Evolutionary conservation across 2,113 vertebrate species (phyloP).

Genomic region (Dendropsophus ebraccatus): DNA sequence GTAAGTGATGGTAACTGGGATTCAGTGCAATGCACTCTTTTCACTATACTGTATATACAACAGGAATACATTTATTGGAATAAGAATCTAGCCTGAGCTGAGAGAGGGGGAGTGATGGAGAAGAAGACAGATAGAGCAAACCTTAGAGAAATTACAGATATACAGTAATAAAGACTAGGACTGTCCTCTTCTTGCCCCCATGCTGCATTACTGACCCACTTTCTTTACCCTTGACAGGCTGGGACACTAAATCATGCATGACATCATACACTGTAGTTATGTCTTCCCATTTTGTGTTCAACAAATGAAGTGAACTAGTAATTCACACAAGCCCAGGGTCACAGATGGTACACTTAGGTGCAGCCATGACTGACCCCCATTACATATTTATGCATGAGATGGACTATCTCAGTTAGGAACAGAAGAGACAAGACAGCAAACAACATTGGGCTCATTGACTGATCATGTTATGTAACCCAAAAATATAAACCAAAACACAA

Average conservation of each 20-base stretch:
- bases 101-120: background rate
- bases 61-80: background rate
- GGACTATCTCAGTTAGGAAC: background rate
- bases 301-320: slow-evolving; percentile 13
- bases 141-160: too few relatives aligned
- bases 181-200: background rate
- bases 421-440: background rate
- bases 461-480: slow-evolving; percentile 11
- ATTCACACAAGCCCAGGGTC: background rate
- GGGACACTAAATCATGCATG: background rate
- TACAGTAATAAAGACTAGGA: background rate
- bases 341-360: background rate
- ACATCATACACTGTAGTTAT: background rate
- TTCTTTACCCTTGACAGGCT: background rate
- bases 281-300: background rate
- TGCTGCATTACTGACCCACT: slow-evolving; percentile 16
- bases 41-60: background rate
- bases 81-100: background rate
- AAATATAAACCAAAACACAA: slow-evolving; percentile 1
- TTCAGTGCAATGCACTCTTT: background rate
- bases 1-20: background rate
- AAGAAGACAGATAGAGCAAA: background rate
- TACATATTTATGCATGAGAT: slow-evolving; percentile 14
- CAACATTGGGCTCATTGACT: background rate
- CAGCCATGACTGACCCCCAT: background rate